These are phyloP conservation scores for Hyposmocoma kahamanoa DNA, from an alignment of 1,140 invertebrate genomes.

Conservation along the genomic window DNA sequence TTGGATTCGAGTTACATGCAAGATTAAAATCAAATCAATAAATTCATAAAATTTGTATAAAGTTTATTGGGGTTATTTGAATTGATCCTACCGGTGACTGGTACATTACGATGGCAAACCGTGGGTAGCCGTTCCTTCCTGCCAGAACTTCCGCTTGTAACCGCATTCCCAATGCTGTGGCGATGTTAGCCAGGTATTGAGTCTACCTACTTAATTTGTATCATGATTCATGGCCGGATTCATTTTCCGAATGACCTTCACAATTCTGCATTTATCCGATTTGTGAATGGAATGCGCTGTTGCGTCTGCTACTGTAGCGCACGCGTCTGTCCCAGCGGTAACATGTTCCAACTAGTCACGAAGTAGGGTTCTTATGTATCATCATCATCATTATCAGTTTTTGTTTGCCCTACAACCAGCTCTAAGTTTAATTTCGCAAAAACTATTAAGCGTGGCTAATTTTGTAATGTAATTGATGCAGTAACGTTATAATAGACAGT, in stretches of 20 bases:
- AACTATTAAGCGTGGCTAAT: no score
- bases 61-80: neutral
- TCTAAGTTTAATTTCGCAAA: no score
- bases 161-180: neutral
- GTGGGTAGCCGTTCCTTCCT: no score
- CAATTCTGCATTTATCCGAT: no score
- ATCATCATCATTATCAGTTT: no score
- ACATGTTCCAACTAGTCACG: neutral
- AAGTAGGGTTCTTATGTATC: neutral
- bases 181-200: neutral
- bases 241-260: no score
- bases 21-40: neutral
- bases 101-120: neutral
- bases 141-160: neutral
- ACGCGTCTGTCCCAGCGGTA: neutral
- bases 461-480: no score
- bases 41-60: neutral
- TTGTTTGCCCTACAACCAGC: no score
- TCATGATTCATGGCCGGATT: no score
- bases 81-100: constrained; percentile 3
- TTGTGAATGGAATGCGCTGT: no score
- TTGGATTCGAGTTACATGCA: neutral
- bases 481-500: no score
- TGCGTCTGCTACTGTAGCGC: no score
- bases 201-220: neutral